Base-by-base conservation (phyloP, 2,797 vertebrate genomes). In the Rhodeus uyekii region DNA sequence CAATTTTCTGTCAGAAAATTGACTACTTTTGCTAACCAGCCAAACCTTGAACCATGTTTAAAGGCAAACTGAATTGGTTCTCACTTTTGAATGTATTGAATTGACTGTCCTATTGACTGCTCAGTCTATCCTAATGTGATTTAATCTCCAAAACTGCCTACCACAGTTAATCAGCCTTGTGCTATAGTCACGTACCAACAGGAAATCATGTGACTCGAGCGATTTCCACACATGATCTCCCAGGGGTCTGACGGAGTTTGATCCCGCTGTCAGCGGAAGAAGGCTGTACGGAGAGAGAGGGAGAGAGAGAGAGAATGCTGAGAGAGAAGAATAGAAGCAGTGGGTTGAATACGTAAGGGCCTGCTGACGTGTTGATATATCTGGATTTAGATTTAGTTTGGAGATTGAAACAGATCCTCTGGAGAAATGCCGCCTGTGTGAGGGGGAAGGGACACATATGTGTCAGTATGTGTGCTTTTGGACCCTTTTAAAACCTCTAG, bases 351-450 rank as follows among this genome's bases (percentile, higher is more conserved):
- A 82, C 82, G 61, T 86, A 83, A 81, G 61, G 83, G 55, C 75
- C 78, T 73, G 75, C 85, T 84, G 78, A 86, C 82, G 78, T 34
- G 74, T 78, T 84, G 76, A 86, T 86, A 83, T 87, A 86, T 85
- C 77, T 86, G 87, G 82, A 84, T 87, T 87, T 80, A 74, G 85
- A 86, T 87, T 86, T 84, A 86, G 83, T 85, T 86, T 83, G 68
- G 78, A 87, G 85, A 86, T 86, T 83, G 87, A 85, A 85, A 82
- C 74, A 48, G 53, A 81, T 79, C 84, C 87, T 69, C 78, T n/a
- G 39, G 81, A 77, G 87, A 86, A 83, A 86, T 84, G 80, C 83
- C 39, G 38, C 74, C 63, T 73, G 80, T 79, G 76, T 67, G 78
- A 58, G 84, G 34, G 81, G 69, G 53, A 61, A 24, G 60, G 46